Evolutionary conservation across 2,113 vertebrate species (phyloP).

Genomic region (Amphilophus citrinellus): DNA sequence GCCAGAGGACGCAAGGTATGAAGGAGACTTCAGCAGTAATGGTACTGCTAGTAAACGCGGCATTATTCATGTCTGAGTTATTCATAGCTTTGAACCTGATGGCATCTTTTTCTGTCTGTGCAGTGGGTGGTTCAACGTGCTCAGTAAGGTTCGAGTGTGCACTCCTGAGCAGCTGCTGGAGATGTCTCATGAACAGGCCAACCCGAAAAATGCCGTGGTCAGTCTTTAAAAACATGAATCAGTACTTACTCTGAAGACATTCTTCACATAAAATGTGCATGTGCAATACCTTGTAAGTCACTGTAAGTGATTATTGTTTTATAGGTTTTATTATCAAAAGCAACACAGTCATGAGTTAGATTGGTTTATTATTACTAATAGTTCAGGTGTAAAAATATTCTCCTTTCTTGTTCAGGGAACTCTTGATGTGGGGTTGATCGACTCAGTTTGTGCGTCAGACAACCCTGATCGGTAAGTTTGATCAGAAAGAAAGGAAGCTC

Average conservation of each 20-base stretch:
- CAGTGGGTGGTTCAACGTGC: slow-evolving; percentile 92
- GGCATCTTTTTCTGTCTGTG: slow-evolving; percentile 10
- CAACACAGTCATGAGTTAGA: neutral
- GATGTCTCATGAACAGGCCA: slow-evolving; percentile 94
- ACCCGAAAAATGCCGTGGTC: slow-evolving; percentile 95
- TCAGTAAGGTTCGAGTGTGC: slow-evolving; percentile 89
- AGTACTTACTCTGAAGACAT: neutral
- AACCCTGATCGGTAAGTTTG: slow-evolving; percentile 89
- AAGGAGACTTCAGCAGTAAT: neutral
- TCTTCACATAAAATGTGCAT: neutral
- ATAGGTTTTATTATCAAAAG: neutral
- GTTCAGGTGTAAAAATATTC: neutral
- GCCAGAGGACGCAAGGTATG: slow-evolving; percentile 92
- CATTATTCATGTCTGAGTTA: neutral
- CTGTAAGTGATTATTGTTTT: neutral
- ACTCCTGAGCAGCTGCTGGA: slow-evolving; percentile 90
- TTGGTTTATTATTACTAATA: neutral
- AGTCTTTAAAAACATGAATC: slow-evolving; percentile 59
- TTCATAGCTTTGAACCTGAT: neutral
- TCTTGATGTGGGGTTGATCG: slow-evolving; percentile 91
- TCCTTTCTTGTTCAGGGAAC: slow-evolving; percentile 83
- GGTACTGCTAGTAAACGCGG: neutral
- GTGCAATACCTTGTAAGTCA: neutral
- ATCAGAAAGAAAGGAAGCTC: neutral
- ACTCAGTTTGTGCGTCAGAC: slow-evolving; percentile 94